phyloP scores from a whole-genome alignment of 2,888 invertebrate species.

The Dolichomitus sp. region DNA sequence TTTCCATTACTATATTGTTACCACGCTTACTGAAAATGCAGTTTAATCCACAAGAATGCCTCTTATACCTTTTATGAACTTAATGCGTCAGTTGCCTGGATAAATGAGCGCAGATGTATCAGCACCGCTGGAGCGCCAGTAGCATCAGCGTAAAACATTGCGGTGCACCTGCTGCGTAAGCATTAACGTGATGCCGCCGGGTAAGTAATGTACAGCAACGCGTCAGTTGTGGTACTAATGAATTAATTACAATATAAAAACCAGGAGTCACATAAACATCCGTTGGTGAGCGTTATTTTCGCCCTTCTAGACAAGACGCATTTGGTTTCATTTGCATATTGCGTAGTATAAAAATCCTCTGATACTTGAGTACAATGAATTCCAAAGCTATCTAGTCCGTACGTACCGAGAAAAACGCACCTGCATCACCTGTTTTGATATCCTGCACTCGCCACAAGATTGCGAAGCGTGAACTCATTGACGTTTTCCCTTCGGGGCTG shows the following conservation, averaged over 20 bases:
- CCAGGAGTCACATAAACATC: background rate
- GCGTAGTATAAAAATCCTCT: background rate
- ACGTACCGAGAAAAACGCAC: slow-evolving; percentile 58
- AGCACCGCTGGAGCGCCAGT: background rate
- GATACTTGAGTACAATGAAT: slow-evolving; percentile 33
- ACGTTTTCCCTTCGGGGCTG: slow-evolving; percentile 6
- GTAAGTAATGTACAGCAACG: background rate
- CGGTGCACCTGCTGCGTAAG: slow-evolving; percentile 22
- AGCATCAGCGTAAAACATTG: slow-evolving; percentile 10
- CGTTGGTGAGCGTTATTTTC: slow-evolving; percentile 6
- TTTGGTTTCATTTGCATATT: slow-evolving; percentile 7
- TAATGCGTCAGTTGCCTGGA: background rate
- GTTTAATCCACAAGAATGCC: slow-evolving; percentile 1
- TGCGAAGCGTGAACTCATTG: slow-evolving; percentile 47
- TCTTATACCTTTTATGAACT: background rate
- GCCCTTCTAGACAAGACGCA: background rate
- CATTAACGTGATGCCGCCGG: slow-evolving; percentile 16
- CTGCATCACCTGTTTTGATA: slow-evolving; percentile 61
- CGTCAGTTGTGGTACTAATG: slow-evolving; percentile 20
- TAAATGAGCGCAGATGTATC: slow-evolving; percentile 21
- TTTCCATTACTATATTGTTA: background rate
- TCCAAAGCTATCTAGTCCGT: slow-evolving; percentile 24
- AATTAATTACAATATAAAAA: slow-evolving; percentile 51
- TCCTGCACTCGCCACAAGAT: background rate
- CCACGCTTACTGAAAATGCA: background rate